Percentiles rank a stretch among this genome's conserved stretches.
These are phyloP conservation scores for Atherinomorus stipes DNA, from an alignment of 2,113 vertebrate genomes.

Conservation along the genomic window DNA sequence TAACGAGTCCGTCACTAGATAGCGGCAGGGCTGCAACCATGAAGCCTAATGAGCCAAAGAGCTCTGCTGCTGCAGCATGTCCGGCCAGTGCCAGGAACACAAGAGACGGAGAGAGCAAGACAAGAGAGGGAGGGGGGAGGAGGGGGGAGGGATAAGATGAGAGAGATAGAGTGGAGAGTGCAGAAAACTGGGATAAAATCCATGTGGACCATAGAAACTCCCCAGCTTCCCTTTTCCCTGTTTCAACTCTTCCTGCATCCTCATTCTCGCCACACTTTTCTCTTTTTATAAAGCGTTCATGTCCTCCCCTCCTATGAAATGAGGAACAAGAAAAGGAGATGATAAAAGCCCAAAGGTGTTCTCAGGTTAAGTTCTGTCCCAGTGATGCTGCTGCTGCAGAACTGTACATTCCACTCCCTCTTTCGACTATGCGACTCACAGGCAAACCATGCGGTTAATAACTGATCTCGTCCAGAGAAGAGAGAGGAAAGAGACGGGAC, in stretches of 20 bases:
- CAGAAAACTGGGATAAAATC: constrained; percentile 75
- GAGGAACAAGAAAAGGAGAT: constrained; percentile 30
- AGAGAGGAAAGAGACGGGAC: constrained; percentile 59
- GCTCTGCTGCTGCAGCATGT: constrained; percentile 82
- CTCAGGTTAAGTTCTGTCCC: constrained; percentile 78
- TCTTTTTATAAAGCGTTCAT: constrained; percentile 46
- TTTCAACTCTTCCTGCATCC: constrained; percentile 63
- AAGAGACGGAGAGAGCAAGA: constrained; percentile 54
- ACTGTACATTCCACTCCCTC: constrained; percentile 79
- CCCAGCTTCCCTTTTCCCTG: constrained; percentile 69
- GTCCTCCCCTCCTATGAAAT: constrained; percentile 57
- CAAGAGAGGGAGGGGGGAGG: constrained; percentile 49
- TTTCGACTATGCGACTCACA: constrained; percentile 65
- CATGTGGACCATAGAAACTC: constrained; percentile 80
- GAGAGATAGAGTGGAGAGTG: constrained; percentile 65
- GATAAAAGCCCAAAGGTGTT: constrained; percentile 66
- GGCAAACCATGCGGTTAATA: constrained; percentile 78
- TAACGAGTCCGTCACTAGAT: constrained; percentile 79
- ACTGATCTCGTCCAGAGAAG: constrained; percentile 74
- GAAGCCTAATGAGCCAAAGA: constrained; percentile 82
- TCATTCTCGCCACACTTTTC: constrained; percentile 57
- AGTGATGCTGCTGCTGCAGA: constrained; percentile 66
- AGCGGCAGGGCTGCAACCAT: constrained; percentile 77
- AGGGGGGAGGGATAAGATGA: constrained; percentile 64
- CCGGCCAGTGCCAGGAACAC: constrained; percentile 80